Evolutionary conservation across 2,113 vertebrate genomes (phyloP).

Genomic region (Nothobranchius kuhntae): DNA sequence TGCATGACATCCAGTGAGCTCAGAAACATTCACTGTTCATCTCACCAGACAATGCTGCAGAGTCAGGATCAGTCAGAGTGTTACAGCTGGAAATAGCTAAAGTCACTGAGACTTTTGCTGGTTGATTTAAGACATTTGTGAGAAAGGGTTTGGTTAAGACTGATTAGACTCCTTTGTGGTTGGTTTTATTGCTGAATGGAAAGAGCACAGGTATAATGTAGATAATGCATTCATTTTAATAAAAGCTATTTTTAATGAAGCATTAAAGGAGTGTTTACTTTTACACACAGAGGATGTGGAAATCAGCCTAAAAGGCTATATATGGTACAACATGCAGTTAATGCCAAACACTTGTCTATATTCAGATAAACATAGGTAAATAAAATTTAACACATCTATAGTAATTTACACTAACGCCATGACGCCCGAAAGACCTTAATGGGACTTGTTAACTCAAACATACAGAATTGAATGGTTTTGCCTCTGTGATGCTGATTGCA

Average conservation of each 20-base stretch:
- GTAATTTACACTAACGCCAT: too few species aligned
- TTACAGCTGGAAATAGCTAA: conserved; percentile 33
- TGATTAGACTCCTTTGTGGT: conserved; percentile 49
- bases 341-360: too few species aligned
- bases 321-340: too few species aligned
- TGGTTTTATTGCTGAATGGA: conserved; percentile 25
- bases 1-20: conserved; percentile 20
- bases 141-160: conserved; percentile 33
- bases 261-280: neutral
- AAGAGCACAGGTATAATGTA: conserved; percentile 10
- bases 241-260: neutral
- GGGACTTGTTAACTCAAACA: too few species aligned
- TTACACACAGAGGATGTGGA: too few species aligned
- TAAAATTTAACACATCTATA: too few species aligned
- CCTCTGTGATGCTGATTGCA: too few species aligned
- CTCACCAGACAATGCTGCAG: conserved; percentile 17
- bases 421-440: too few species aligned
- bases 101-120: conserved; percentile 28
- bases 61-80: conserved; percentile 18
- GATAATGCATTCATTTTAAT: neutral
- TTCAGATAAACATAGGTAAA: too few species aligned
- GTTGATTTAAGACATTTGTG: conserved; percentile 58
- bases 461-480: too few species aligned
- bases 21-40: conserved; percentile 4
- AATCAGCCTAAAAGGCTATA: too few species aligned